Percentiles rank a stretch among this genome's conserved stretches.
These are phyloP conservation scores for Caenorhabditis afra DNA, from an alignment of 2,888 invertebrate genomes.

Conservation along the genomic window DNA sequence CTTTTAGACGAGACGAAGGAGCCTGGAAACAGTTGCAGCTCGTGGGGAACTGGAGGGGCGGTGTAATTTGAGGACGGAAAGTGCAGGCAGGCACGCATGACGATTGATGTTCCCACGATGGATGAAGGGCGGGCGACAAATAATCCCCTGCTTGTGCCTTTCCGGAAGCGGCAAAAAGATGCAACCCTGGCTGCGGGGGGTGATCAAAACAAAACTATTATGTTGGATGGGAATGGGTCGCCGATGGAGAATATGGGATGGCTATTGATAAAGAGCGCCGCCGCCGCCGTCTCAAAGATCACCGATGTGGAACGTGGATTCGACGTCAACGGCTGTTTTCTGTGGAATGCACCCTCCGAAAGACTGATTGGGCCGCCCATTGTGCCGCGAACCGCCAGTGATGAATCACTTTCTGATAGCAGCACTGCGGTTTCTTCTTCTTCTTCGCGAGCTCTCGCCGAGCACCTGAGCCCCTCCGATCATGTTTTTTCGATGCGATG, in stretches of 20 bases:
- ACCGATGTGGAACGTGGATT: not conserved
- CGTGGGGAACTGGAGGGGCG: not conserved
- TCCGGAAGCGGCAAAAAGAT: not conserved
- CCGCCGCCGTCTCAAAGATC: slow-evolving; percentile 25
- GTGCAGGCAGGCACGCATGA: slow-evolving; percentile 44
- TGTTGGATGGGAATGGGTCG: slow-evolving; percentile 12
- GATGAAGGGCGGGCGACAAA: slow-evolving; percentile 47
- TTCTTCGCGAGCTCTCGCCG: not conserved
- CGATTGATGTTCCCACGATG: slow-evolving; percentile 53
- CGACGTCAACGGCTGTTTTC: slow-evolving; percentile 3
- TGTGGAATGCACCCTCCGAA: not conserved
- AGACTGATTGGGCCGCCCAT: not conserved
- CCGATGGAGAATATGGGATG: not conserved
- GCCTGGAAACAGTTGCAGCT: not conserved
- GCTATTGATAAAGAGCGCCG: slow-evolving; percentile 18
- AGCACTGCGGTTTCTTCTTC: slow-evolving; percentile 19
- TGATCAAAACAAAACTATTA: slow-evolving; percentile 42
- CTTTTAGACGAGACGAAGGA: slow-evolving; percentile 33
- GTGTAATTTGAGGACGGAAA: slow-evolving; percentile 49
- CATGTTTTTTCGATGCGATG: slow-evolving; percentile 3
- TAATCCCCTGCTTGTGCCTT: slow-evolving; percentile 24
- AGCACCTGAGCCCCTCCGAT: not conserved
- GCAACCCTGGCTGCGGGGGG: not conserved
- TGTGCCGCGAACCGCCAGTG: not conserved
- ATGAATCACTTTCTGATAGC: slow-evolving; percentile 33